A percentile compares a stretch with the other conserved stretches of the same genome.
Conservation (phyloP, 2,797 vertebrate species). For the Pterois miles region DNA sequence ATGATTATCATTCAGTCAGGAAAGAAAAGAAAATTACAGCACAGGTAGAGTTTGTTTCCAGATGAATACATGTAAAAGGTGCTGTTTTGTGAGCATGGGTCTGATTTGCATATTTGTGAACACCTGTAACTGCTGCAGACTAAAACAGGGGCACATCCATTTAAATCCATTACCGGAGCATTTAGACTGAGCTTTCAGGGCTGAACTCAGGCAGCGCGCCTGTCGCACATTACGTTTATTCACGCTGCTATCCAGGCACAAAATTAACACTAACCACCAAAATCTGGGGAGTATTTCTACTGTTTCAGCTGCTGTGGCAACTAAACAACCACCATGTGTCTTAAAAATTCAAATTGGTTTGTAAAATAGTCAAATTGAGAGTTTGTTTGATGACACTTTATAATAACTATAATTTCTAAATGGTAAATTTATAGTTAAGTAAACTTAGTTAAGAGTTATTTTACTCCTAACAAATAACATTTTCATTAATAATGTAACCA, state of each 20-base stretch:
- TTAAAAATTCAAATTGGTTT: background rate
- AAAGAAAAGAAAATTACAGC: slow-evolving; percentile 1
- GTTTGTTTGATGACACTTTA: background rate
- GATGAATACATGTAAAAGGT: background rate
- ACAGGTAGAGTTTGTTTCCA: slow-evolving; percentile 17
- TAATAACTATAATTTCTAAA: too few relatives aligned
- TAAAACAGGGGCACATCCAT: slow-evolving; percentile 7
- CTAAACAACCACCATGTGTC: slow-evolving; percentile 3
- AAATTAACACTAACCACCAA: slow-evolving; percentile 3
- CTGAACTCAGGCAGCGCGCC: background rate
- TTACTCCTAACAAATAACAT: too few relatives aligned
- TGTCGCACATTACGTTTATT: slow-evolving; percentile 6
- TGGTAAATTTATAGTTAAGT: too few relatives aligned
- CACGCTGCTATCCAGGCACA: background rate
- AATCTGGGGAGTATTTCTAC: background rate
- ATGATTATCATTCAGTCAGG: slow-evolving; percentile 6
- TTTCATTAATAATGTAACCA: too few relatives aligned
- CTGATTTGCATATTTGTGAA: slow-evolving; percentile 17
- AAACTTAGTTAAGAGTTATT: too few relatives aligned
- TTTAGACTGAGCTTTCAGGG: slow-evolving; percentile 17
- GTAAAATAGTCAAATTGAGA: background rate
- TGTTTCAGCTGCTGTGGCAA: background rate
- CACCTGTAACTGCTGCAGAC: slow-evolving; percentile 20
- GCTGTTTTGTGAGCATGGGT: background rate
- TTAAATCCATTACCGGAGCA: slow-evolving; percentile 21